phyloP scores from a whole-genome alignment of 2,797 vertebrate genomes.

The Hypotaenidia philippensis region DNA sequence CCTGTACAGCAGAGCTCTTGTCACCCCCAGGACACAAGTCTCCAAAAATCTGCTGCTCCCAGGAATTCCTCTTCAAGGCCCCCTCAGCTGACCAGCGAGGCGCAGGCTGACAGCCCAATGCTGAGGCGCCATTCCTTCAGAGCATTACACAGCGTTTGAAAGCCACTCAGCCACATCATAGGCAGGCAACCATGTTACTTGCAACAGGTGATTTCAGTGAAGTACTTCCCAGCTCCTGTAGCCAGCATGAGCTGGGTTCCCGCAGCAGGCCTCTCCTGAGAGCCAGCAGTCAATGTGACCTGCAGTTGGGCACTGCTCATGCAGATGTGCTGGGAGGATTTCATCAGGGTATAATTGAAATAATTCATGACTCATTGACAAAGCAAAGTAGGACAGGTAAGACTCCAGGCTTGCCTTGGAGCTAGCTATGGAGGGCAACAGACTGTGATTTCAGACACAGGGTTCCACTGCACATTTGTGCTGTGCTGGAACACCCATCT shows the following conservation, averaged over 20 bases:
- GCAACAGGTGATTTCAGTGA: background rate
- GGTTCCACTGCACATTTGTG: background rate
- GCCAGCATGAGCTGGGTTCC: accelerated
- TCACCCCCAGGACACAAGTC: accelerated
- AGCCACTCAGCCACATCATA: background rate
- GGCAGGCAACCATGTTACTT: background rate
- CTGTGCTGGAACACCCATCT: background rate
- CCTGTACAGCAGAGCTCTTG: background rate
- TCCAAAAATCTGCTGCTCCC: background rate
- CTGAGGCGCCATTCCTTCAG: background rate
- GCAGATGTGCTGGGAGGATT: background rate
- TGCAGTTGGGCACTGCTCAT: background rate
- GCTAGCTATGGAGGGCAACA: background rate
- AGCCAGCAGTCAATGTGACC: background rate
- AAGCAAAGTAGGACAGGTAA: background rate
- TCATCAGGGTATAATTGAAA: background rate
- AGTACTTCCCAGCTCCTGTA: background rate
- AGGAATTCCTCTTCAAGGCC: background rate
- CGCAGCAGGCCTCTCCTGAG: background rate
- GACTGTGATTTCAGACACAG: background rate
- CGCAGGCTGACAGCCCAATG: background rate
- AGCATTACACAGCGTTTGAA: background rate
- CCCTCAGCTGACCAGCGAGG: background rate
- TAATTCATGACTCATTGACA: background rate
- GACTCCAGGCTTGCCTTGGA: background rate